A percentile compares a stretch with the other conserved stretches of the same genome.
Evolutionary conservation across 2,888 invertebrate species (phyloP).

Genomic region (Crocallis elinguaria): DNA sequence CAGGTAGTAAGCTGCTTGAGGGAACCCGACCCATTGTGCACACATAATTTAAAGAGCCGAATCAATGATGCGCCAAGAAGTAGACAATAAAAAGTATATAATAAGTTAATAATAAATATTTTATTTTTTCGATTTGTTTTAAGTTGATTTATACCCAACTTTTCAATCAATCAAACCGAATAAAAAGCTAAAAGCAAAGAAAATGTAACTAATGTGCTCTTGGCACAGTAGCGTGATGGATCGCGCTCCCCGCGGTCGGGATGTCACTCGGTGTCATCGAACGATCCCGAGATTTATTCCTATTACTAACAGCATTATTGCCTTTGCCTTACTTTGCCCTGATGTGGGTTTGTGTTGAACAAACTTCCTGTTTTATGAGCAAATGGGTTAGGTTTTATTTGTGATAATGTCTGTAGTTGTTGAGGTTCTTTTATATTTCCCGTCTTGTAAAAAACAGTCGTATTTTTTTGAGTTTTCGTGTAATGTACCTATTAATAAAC

Average conservation of each 20-base stretch:
- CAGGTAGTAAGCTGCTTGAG: too few species aligned
- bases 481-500: too few species aligned
- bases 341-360: conserved; percentile 19
- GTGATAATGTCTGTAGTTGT: conserved; percentile 4
- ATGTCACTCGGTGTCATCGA: conserved; percentile 59
- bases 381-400: conserved; percentile 12
- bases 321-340: conserved; percentile 19
- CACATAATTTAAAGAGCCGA: too few species aligned
- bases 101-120: not conserved
- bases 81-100: too few species aligned
- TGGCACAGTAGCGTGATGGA: conserved; percentile 56
- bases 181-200: conserved; percentile 42
- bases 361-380: conserved; percentile 15
- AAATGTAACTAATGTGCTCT: conserved; percentile 50
- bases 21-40: too few species aligned
- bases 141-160: not conserved
- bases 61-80: too few species aligned
- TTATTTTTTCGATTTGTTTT: not conserved
- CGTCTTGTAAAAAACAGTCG: not conserved
- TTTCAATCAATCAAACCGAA: conserved; percentile 49
- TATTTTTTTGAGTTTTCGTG: too few species aligned
- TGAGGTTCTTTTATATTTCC: not conserved
- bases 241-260: conserved; percentile 48
- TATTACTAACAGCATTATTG: conserved; percentile 38
- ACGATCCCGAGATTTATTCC: conserved; percentile 39